Evolutionary conservation across 2,888 invertebrate species (phyloP), one percentile per base, ranked within the genome.

Genomic region (Drosophila leonis): DNA sequence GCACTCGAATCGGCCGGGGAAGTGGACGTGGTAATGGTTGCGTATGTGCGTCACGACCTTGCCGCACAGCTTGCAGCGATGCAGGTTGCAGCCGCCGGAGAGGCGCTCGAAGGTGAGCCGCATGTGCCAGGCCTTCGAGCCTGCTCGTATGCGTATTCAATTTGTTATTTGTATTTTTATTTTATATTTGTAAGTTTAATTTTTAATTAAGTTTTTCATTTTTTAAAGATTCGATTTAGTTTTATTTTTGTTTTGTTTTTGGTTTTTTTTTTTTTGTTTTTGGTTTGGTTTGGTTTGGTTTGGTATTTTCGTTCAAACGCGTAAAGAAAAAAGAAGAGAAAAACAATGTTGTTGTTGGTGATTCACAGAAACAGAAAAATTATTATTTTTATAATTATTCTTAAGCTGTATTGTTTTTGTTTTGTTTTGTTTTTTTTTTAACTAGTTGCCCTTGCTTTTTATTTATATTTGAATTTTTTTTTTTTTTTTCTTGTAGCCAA

Each of bases 101-200:
- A 97, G 95, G 93, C 97, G 97, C 95, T 97, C 97, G 95, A 97
- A 97, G 94, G 97, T 97, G 94, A 97, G 96, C 95, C 97, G 96
- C 97, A 97, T 97, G 95, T 97, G 97, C 97, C 97, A 97, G 95
- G 97, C 97, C 96, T 97, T 97, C 94, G 97, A 97, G 96, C 97
- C 97, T 78, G 51, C 27, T n/a, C 39, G 57, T 33, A 79, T 59
- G 51, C 54, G 27, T 24, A 44, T 51, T 15, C 18, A 8, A 37
- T 52, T 52, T 15, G 27, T 27, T 60, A 24, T 24, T 24, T 24
- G 24, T 41, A 65, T 61, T 67, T 56, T 13, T 13, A 31, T 68
- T 72, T 52, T 20, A 65, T 51, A 66, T 61, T 64, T 63, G 15
- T 37, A n/a, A 37, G 13, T 42, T 48, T 66, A 13, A 3, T 60